Base-by-base conservation (phyloP, 2,797 vertebrate species). In the Thaleichthys pacificus region DNA sequence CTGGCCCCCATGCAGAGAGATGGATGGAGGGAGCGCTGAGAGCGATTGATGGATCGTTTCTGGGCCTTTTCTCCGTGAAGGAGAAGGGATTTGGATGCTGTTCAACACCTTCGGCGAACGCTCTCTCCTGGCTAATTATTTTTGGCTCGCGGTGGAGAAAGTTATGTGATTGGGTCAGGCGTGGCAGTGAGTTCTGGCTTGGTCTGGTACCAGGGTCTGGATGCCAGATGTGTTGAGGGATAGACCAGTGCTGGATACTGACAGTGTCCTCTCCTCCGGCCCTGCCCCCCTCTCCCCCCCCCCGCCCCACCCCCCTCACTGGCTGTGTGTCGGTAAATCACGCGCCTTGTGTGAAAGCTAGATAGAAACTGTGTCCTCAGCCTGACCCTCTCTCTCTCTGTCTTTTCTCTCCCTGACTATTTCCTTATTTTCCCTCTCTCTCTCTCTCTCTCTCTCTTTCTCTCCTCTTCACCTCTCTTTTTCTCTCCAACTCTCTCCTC, bases 161-260 rank as follows among this genome's bases (percentile, higher is more conserved):
- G 51, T 17, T 54, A 19, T 9, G 51, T 17, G 51, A 9, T 54
- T 9, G 15, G 51, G 51, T 54, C 51, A 54, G n/a, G 32, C 47
- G 32, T 2, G 8, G 6, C 4, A 38, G 6, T 2, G 26, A 22
- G n/a, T n/a, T 21, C 22, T 30, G 28, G 30, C 9, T 30, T 19
- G 51, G 61, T 42, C 12, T 47, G 26, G 14, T 21, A 7, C 30
- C 24, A 32, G 21, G 22, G 38, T 3, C 60, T 19, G 84, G 32
- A 24, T 26, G n/a, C 75, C 86, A 87, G 83, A 86, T 84, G 86
- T 66, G 51, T n/a, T 54, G 56, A 76, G 72, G 51, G 60, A 42
- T 42, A 42, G 57, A 67, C 62, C 19, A 22, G 61, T 24, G 61
- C 60, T 68, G 70, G 32, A 61, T 77, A 28, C 68, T 30, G 70